These are phyloP conservation scores for Macroglossus sobrinus DNA, from an alignment of 2,113 vertebrate species.

Conservation along the genomic window DNA sequence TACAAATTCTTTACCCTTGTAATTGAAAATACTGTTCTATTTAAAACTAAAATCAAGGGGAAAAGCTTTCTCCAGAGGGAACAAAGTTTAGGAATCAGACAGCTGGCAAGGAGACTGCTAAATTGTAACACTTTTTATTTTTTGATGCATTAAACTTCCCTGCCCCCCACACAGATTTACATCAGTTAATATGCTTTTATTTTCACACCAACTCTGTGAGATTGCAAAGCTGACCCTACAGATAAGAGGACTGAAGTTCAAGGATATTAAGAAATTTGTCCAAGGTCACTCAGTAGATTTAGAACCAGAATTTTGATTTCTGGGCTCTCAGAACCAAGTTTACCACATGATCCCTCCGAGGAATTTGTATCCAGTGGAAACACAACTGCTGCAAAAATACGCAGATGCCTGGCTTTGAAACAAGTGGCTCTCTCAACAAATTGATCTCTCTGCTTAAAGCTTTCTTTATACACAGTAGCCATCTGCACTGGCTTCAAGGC, in stretches of 20 bases:
- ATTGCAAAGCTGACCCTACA: neutral
- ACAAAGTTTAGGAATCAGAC: neutral
- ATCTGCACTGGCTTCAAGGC: neutral
- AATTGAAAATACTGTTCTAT: neutral
- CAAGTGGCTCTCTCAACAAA: neutral
- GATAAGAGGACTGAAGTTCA: neutral
- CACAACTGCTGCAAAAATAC: neutral
- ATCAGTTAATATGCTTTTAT: neutral
- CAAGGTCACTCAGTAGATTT: neutral
- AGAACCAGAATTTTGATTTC: neutral
- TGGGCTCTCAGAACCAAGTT: neutral
- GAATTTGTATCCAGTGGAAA: neutral
- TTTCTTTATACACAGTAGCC: neutral
- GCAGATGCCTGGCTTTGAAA: neutral
- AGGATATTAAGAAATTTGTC: neutral
- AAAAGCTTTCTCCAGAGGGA: neutral
- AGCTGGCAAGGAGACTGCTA: neutral
- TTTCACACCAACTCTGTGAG: neutral
- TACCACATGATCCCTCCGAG: neutral
- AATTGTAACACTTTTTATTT: neutral
- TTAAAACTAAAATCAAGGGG: conserved; percentile 11
- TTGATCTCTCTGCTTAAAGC: neutral
- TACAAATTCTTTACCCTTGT: neutral
- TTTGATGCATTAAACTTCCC: neutral
- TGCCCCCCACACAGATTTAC: too few species aligned